Conservation (phyloP, 2,113 vertebrate genomes). For the Eulemur macaco region DNA sequence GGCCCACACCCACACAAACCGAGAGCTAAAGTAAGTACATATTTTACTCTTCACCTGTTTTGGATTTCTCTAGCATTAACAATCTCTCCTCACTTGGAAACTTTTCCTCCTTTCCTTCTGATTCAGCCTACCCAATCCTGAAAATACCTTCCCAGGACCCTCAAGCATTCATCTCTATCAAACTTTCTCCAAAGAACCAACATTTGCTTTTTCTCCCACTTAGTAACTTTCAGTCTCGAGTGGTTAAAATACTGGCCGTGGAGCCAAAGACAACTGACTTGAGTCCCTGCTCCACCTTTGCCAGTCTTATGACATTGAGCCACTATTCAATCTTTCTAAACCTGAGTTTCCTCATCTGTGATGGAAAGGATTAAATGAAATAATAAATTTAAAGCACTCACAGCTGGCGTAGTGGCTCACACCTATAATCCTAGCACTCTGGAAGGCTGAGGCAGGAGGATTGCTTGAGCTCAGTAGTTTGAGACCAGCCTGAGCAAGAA, state of each 20-base stretch:
- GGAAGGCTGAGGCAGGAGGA: too few species aligned
- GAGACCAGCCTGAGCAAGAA: too few species aligned
- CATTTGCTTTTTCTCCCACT: background rate
- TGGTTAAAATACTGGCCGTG: background rate
- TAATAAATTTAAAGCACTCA: background rate
- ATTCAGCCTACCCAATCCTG: background rate
- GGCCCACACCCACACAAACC: background rate
- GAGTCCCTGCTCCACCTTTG: background rate
- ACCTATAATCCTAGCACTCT: too few species aligned
- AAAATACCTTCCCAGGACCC: background rate
- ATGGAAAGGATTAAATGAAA: background rate
- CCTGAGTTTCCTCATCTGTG: background rate
- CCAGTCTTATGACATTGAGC: background rate
- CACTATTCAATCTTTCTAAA: background rate
- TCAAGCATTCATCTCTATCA: background rate
- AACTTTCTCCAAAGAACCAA: background rate
- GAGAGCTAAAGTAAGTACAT: background rate
- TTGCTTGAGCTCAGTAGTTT: too few species aligned
- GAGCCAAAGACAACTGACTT: background rate
- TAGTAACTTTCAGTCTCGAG: background rate
- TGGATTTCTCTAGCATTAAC: background rate
- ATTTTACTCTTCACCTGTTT: background rate
- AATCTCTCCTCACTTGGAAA: background rate
- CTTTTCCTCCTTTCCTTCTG: background rate
- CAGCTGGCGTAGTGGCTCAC: too few species aligned